Base-by-base conservation (phyloP, 1,140 invertebrate species). In the Octopus sinensis region DNA sequence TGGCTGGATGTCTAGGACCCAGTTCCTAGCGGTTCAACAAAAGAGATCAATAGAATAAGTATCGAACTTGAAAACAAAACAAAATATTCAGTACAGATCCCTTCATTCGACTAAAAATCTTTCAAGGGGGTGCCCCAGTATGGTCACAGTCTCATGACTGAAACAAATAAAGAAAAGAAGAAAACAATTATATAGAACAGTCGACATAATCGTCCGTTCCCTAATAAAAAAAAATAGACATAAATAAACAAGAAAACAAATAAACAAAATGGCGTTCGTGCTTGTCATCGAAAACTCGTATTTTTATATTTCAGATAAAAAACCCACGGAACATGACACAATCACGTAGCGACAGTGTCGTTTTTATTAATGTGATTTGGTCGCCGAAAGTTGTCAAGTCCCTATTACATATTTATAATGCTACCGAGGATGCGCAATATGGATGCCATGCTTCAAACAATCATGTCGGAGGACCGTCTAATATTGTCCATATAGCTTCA, bases 301-400 rank as follows among this genome's bases (percentile, higher is more conserved):
- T 13, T 10, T 9, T 73, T 73, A n/a, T 17, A 17, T 73, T 73
- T 73, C 68, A 73, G 68, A 73, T 73, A 6, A 23, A 73, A 23
- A 73, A 73, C 68, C 68, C 68, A 9, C 7, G 30, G 13, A 73
- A 73, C 13, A 9, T 73, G 7, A 73, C 7, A 5, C 68, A 73
- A 73, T n/a, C 17, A n/a, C 30, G 30, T 73, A 13, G 13, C 17
- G 30, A 73, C 7, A 73, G 68, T 17, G 68, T 73, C 13, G 17
- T 73, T 73, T 73, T n/a, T 73, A 73, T 73, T 6, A 73, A 73
- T 17, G 30, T 73, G 68, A 73, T 73, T 13, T 6, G 17, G 13
- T 73, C 68, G 6, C 68, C 68, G 9, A 73, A 73, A 73, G 68
- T 73, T 73, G 68, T 73, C 6, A 73, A 73, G 30, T 73, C 68